phyloP scores from a whole-genome alignment of 2,113 vertebrate species.

The Anseranas semipalmata region DNA sequence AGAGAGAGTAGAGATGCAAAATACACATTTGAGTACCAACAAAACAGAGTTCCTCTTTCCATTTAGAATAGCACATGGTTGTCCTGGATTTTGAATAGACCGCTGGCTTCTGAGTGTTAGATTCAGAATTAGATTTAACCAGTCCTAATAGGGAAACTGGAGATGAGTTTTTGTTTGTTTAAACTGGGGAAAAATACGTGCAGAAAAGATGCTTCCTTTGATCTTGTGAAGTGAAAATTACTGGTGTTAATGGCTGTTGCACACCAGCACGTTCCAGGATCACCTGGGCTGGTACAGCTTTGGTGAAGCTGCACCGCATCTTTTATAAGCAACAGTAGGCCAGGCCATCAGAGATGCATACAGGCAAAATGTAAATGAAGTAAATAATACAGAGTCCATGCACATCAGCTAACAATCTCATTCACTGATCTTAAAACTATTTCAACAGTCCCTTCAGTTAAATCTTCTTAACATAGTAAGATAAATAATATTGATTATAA shows the following conservation, averaged over 20 bases:
- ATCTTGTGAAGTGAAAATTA: neutral
- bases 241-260: neutral
- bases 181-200: neutral
- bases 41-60: neutral
- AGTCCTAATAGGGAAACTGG: neutral
- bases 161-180: neutral
- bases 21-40: neutral
- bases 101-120: neutral
- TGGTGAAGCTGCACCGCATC: neutral
- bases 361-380: neutral
- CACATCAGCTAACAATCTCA: neutral
- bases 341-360: neutral
- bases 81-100: neutral
- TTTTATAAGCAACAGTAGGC: neutral
- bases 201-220: neutral
- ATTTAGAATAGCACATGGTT: neutral
- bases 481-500: neutral
- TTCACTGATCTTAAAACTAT: neutral
- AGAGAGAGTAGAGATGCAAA: neutral
- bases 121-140: neutral
- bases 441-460: neutral
- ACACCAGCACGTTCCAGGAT: neutral
- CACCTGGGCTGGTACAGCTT: neutral
- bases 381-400: neutral
- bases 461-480: neutral